Evolutionary conservation across 2,113 vertebrate species (phyloP).

Genomic region (Ammospiza nelsoni): DNA sequence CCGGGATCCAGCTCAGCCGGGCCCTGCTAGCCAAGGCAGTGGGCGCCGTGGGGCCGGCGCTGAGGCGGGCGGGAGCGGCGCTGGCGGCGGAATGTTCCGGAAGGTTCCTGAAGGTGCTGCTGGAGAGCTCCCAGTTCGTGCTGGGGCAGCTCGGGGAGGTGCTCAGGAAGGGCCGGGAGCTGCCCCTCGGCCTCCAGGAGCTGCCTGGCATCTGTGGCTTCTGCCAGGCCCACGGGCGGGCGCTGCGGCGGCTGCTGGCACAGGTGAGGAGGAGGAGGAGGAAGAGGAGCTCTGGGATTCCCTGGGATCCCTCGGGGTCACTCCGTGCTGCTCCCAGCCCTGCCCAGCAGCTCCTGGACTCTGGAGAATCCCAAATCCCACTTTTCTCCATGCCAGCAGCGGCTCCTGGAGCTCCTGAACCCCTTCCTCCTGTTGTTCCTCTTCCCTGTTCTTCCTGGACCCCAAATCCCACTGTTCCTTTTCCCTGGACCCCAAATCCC

Average conservation of each 20-base stretch:
- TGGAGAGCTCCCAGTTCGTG: not conserved
- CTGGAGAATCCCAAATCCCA: not conserved
- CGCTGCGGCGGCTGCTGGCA: not conserved
- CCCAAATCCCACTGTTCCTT: too few species aligned
- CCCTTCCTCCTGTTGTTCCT: not conserved
- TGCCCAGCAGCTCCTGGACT: not conserved
- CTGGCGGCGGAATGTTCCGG: not conserved
- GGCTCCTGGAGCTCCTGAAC: not conserved
- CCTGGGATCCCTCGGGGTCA: not conserved
- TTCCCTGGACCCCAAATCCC: too few species aligned
- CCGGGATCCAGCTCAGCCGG: not conserved
- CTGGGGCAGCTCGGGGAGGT: not conserved
- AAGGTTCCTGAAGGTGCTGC: rapidly evolving
- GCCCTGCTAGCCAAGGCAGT: rapidly evolving
- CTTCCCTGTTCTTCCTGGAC: too few species aligned
- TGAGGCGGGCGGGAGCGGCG: not conserved
- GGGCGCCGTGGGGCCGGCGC: not conserved
- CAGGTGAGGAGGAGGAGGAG: not conserved
- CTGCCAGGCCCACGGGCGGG: not conserved
- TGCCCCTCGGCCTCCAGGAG: not conserved
- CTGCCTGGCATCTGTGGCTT: rapidly evolving
- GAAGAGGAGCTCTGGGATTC: not conserved
- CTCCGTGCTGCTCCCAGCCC: not conserved
- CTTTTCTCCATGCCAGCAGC: not conserved
- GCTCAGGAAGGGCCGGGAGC: not conserved